Evolutionary conservation across 1,140 invertebrate species (phyloP), one percentile per base, ranked within the genome.

Genomic region (Drosophila micromelanica): DNA sequence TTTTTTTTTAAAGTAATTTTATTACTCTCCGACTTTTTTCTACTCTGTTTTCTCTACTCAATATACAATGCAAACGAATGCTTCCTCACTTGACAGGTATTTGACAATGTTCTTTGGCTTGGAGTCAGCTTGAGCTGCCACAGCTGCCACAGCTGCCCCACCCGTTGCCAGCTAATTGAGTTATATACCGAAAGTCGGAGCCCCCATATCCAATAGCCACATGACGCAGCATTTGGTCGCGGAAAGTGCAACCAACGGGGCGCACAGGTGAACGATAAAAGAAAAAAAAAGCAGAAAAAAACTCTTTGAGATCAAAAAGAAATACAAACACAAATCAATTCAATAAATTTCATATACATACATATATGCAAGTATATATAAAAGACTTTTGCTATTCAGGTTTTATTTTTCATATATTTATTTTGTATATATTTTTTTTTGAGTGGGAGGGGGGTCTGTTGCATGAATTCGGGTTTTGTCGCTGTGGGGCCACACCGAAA

Each of bases 111-210:
- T 46, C 40, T 54, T 6, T 35, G 42, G 23, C 67, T 42, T 30
- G n/a, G 52, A 38, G 32, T 35, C 40, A 30, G 20, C 23, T 11
- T 12, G 7, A 52, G 51, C 9, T 48, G 15, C 30, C 27, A n/a
- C n/a, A n/a, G n/a, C n/a, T n/a, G n/a, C n/a, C n/a, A n/a, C n/a
- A n/a, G n/a, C n/a, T n/a, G n/a, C n/a, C n/a, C 27, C 15, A 43
- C 13, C 61, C 61, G 15, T 32, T 35, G 32, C 48, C 81, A 67
- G 81, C 81, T 85, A 85, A 85, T 85, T 85, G 78, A 85, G 81
- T 85, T 85, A 86, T 85, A 85, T 64, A 65, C 17, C 13, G 51
- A 56, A 49, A 71, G 49, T 70, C 23, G 38, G 56, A 37, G 65
- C 46, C 59, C 59, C 15, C 35, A 17, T 49, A 32, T n/a, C 20